These are phyloP conservation scores for Pelagia noctiluca DNA, from an alignment of 30 jellyfish, hydroid and myxozoan species.

Conservation along the genomic window DNA sequence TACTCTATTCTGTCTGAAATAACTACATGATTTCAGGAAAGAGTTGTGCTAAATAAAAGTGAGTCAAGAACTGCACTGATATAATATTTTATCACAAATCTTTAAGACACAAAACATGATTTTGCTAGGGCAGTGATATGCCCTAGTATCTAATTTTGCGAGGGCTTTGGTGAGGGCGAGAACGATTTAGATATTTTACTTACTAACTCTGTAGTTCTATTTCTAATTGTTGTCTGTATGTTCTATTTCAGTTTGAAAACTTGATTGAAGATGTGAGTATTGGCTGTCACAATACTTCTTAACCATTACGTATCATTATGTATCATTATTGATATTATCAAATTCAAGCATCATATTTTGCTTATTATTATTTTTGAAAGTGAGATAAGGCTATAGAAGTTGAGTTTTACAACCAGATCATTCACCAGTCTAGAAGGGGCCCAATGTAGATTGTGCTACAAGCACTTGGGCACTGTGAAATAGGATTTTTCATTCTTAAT, in stretches of 20 bases:
- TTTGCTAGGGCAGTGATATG: background rate
- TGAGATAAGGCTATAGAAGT: too few species aligned
- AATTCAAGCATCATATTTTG: background rate
- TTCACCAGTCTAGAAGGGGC: too few species aligned
- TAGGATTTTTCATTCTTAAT: too few species aligned
- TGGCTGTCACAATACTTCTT: background rate
- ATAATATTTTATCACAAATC: background rate
- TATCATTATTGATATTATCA: background rate
- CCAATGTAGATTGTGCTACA: too few species aligned
- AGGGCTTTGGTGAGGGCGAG: background rate
- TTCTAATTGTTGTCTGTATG: background rate
- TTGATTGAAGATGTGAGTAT: slow-evolving; percentile 83
- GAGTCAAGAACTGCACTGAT: background rate
- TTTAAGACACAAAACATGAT: background rate
- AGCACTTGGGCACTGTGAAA: too few species aligned
- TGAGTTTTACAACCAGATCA: too few species aligned
- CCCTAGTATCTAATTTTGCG: background rate
- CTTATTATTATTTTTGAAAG: too few species aligned
- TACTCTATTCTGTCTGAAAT: too few species aligned
- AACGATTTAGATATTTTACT: background rate
- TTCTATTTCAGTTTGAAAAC: slow-evolving; percentile 79
- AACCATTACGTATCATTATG: background rate
- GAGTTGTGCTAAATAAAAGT: background rate
- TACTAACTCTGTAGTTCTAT: background rate
- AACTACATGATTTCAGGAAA: too few species aligned